Conservation (phyloP, 2,888 invertebrate species). For the Clivina fossor region DNA sequence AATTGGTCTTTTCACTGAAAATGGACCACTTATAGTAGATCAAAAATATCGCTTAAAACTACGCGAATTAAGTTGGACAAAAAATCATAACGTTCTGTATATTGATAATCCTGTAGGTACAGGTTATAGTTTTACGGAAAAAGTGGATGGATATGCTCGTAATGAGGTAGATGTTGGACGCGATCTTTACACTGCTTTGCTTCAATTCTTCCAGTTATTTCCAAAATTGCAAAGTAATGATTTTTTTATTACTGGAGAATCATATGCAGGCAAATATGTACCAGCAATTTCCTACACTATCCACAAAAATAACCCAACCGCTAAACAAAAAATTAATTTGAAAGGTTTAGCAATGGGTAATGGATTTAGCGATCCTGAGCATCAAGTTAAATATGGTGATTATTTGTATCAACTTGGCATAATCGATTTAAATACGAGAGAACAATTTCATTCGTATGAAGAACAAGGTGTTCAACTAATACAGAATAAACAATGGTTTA, state of each 20-base stretch:
- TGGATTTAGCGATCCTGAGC: constrained; percentile 75
- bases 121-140: constrained; percentile 86
- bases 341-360: constrained; percentile 77
- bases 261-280: constrained; percentile 80
- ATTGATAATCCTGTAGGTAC: constrained; percentile 94
- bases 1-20: constrained; percentile 80
- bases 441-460: constrained; percentile 64
- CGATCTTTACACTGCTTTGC: constrained; percentile 73
- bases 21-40: constrained; percentile 72
- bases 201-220: constrained; percentile 84
- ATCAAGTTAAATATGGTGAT: constrained; percentile 76
- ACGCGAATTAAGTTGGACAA: constrained; percentile 78
- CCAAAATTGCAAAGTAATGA: constrained; percentile 71
- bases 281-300: constrained; percentile 78
- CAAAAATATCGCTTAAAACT: constrained; percentile 51
- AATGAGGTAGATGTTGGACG: constrained; percentile 79
- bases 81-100: constrained; percentile 77
- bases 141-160: constrained; percentile 73
- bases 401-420: constrained; percentile 79
- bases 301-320: constrained; percentile 62
- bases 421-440: constrained; percentile 64
- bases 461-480: constrained; percentile 62
- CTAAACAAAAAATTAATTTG: constrained; percentile 67
- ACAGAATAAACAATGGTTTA: constrained; percentile 61
- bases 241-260: constrained; percentile 88